phyloP scores from a whole-genome alignment of 2,888 invertebrate species.

The Heliconius hortense region DNA sequence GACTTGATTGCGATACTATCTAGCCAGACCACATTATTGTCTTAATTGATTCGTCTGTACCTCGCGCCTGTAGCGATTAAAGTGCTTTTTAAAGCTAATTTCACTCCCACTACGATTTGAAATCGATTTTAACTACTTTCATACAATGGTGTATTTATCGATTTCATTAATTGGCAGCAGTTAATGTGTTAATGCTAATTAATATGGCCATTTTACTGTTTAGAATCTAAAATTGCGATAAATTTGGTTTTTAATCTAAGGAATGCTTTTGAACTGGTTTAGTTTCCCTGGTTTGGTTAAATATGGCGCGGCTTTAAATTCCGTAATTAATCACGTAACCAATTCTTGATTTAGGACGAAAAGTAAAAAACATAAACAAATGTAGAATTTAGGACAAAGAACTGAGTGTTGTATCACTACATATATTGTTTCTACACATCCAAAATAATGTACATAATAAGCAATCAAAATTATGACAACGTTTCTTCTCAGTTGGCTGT shows the following conservation, averaged over 20 bases:
- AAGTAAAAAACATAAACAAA: background rate
- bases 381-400: background rate
- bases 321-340: background rate
- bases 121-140: conserved; percentile 26
- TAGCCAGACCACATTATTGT: conserved; percentile 57
- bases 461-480: background rate
- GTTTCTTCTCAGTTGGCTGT: too few species aligned
- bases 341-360: background rate
- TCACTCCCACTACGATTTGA: conserved; percentile 42
- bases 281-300: background rate
- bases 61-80: conserved; percentile 42
- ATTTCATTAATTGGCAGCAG: conserved; percentile 15
- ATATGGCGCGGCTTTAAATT: background rate
- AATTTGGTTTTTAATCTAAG: background rate
- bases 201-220: background rate
- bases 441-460: background rate
- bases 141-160: conserved; percentile 18
- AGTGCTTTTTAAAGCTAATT: conserved; percentile 47
- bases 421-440: too few species aligned
- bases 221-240: background rate
- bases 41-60: conserved; percentile 70
- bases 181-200: conserved; percentile 1
- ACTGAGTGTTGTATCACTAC: background rate
- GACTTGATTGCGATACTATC: conserved; percentile 27
- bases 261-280: background rate